phyloP scores from a whole-genome alignment of 1,140 invertebrate genomes.

The Sitobion miscanthi region DNA sequence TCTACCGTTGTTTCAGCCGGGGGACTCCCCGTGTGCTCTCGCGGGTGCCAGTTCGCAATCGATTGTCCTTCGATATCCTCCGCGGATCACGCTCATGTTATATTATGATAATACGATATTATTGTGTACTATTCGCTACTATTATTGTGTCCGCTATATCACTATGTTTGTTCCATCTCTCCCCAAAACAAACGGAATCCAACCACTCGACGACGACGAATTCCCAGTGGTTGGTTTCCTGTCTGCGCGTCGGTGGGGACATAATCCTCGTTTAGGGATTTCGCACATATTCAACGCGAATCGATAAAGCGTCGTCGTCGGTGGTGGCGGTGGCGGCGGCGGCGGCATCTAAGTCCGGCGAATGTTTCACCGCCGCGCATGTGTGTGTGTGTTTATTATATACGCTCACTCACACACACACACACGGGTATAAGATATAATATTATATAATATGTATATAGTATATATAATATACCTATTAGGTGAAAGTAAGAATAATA shows the following conservation, averaged over 20 bases:
- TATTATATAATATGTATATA: too few species aligned
- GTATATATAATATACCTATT: background rate
- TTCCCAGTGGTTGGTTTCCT: constrained; percentile 21
- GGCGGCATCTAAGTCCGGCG: constrained; percentile 13
- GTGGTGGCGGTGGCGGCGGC: background rate
- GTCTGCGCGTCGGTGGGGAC: background rate
- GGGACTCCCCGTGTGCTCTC: background rate
- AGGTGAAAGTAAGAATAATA: constrained; percentile 37
- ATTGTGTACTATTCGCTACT: background rate
- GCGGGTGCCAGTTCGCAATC: background rate
- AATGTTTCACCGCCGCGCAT: constrained; percentile 28
- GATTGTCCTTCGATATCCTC: background rate
- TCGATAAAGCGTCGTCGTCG: constrained; percentile 14
- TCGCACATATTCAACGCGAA: constrained; percentile 8
- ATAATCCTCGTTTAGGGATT: background rate
- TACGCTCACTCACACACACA: background rate
- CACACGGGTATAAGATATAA: background rate
- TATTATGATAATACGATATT: background rate
- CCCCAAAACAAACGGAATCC: background rate
- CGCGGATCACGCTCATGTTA: background rate
- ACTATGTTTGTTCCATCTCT: background rate
- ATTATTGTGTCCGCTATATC: background rate
- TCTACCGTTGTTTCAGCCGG: background rate
- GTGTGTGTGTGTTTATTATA: background rate
- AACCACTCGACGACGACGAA: background rate